A percentile compares a stretch with the other conserved stretches of the same genome.
Conservation (phyloP, 2,113 vertebrate species). For the Hylia prasina region DNA sequence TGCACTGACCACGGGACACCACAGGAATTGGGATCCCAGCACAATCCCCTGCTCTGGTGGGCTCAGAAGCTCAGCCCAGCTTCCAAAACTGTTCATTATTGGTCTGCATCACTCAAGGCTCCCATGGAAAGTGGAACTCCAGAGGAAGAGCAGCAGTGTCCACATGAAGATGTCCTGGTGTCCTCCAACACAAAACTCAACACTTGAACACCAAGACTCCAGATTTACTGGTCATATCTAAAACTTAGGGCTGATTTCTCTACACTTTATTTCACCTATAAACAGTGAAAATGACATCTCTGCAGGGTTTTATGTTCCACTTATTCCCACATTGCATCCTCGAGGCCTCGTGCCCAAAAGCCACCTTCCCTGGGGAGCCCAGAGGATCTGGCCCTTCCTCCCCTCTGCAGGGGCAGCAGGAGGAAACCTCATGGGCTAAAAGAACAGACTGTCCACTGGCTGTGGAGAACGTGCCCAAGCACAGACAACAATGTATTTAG, state of each 20-base stretch:
- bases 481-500: neutral
- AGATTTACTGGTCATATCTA: rapidly evolving
- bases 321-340: neutral
- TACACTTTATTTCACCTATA: rapidly evolving
- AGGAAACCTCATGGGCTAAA: neutral
- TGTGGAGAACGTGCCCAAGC: neutral
- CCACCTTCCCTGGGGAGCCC: neutral
- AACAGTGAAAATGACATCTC: neutral
- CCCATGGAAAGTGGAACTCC: rapidly evolving
- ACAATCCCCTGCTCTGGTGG: neutral
- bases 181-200: neutral
- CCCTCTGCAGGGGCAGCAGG: neutral
- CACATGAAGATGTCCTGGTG: neutral
- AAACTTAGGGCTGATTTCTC: neutral
- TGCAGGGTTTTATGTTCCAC: rapidly evolving
- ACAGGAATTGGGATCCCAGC: neutral
- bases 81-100: rapidly evolving
- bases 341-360: neutral
- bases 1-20: neutral
- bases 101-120: rapidly evolving
- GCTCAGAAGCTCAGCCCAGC: neutral
- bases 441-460: neutral
- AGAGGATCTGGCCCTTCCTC: neutral
- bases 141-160: neutral
- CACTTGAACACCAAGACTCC: rapidly evolving